Evolutionary conservation across 2,113 vertebrate species (phyloP), one percentile per base, ranked within the genome.

Genomic region (Lasiurus cinereus): DNA sequence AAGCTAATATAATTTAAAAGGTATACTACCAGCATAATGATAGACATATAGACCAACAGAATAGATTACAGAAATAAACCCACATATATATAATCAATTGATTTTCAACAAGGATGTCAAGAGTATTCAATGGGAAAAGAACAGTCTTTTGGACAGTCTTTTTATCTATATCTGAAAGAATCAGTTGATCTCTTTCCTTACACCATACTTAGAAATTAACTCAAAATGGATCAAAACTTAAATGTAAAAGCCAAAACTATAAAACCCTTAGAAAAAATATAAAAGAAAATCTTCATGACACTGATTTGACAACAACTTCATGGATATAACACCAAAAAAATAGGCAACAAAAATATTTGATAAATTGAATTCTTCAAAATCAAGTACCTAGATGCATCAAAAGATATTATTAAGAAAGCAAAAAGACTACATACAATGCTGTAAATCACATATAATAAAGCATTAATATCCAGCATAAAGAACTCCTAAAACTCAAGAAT

Each of bases 351-450:
- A 73, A 82, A 92, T 67, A 83, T 39, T 24, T 33, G 73, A 70
- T 86, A 62, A 50, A 76, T 0, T 39, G 5, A 21, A 77, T 22
- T 92, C 66, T 84, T 59, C 27, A 80, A 79, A 94, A 88, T 64
- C n/a, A 59, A 79, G 64, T 39, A 73, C 70, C 19, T 56, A 14
- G 56, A 50, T 67, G 27, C 48, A 67, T 88, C 78, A 83, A 74
- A 83, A 73, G 39, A 62, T 36, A 56, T 46, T 85, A 82, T 59
- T 22, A 83, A 78, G 80, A 86, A 94, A 90, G 54, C 14, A 88
- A 62, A 88, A 56, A 78, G 62, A 73, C 24, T 82, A 59, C 36
- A 6, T 86, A 18, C 56, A 36, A 64, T 62, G 22, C 29, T 93
- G 13, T 27, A 80, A 90, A 64, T 86, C 48, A 82, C 29, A 95